phyloP scores from a whole-genome alignment of 2,113 vertebrate genomes.

The Steatornis caripensis region DNA sequence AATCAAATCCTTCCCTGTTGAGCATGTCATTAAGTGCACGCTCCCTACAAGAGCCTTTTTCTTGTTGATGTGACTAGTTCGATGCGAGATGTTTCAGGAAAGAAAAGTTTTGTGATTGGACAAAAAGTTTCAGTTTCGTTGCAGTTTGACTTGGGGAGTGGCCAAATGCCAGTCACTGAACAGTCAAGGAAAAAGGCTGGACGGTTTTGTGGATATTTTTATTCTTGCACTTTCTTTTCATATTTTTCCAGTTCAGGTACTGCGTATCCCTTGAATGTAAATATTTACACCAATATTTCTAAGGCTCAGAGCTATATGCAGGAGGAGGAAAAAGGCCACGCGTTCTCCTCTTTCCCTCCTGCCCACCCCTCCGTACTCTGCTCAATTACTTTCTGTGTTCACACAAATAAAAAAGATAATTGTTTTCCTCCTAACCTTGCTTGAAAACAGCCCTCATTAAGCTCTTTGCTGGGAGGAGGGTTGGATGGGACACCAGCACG shows the following conservation, averaged over 20 bases:
- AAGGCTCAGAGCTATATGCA: background rate
- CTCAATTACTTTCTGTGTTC: background rate
- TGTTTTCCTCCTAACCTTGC: constrained; percentile 8
- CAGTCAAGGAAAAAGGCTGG: background rate
- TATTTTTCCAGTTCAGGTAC: background rate
- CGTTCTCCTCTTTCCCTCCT: background rate
- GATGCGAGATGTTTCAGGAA: background rate
- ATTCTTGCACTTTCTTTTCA: background rate
- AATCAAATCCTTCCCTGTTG: background rate
- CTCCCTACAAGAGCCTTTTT: background rate
- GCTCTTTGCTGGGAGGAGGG: background rate
- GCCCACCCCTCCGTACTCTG: background rate
- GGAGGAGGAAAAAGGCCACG: background rate
- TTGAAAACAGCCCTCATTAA: constrained; percentile 36
- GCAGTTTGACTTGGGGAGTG: no score
- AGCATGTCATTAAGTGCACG: background rate
- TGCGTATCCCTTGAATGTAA: background rate
- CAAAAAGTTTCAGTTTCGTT: background rate
- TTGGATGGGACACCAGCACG: background rate
- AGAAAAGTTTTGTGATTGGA: background rate
- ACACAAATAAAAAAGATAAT: background rate
- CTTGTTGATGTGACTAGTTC: background rate
- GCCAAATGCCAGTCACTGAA: no score
- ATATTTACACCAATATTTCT: background rate
- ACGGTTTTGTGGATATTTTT: background rate